phyloP scores from a whole-genome alignment of 2,797 vertebrate genomes.

The Botia almorhae region DNA sequence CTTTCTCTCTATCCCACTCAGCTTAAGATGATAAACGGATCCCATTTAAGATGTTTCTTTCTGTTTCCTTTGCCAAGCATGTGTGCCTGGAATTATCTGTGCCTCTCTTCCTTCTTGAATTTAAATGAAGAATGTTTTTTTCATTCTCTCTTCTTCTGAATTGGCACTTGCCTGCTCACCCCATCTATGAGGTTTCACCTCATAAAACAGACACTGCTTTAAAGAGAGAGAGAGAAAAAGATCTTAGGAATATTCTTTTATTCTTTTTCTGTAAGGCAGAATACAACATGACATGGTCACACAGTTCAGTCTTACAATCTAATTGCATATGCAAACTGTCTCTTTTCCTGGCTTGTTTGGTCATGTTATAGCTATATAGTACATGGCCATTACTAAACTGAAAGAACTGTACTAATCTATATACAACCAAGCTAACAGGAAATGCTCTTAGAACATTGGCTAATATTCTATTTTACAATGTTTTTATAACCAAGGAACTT shows the following conservation, averaged over 20 bases:
- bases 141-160: slow-evolving; percentile 45
- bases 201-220: slow-evolving; percentile 53
- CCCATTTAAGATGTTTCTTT: slow-evolving; percentile 38
- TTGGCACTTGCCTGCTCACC: slow-evolving; percentile 55
- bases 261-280: slow-evolving; percentile 40
- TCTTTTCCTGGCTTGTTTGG: slow-evolving; percentile 29
- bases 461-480: no score
- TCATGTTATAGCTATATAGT: slow-evolving; percentile 19
- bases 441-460: no score
- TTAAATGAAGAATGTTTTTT: slow-evolving; percentile 39
- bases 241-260: slow-evolving; percentile 43
- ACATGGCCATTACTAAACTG: background rate
- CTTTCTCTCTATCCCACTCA: slow-evolving; percentile 28
- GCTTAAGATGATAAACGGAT: slow-evolving; percentile 23
- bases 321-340: slow-evolving; percentile 26
- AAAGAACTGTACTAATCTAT: background rate
- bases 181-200: slow-evolving; percentile 54
- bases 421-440: no score
- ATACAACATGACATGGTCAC: slow-evolving; percentile 26
- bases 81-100: slow-evolving; percentile 44
- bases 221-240: slow-evolving; percentile 28
- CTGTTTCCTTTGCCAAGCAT: slow-evolving; percentile 44
- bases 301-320: background rate
- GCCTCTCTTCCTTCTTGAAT: slow-evolving; percentile 49
- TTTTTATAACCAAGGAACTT: no score